Evolutionary conservation across 2,797 vertebrate genomes (phyloP).

Genomic region (Girardinus metallicus): DNA sequence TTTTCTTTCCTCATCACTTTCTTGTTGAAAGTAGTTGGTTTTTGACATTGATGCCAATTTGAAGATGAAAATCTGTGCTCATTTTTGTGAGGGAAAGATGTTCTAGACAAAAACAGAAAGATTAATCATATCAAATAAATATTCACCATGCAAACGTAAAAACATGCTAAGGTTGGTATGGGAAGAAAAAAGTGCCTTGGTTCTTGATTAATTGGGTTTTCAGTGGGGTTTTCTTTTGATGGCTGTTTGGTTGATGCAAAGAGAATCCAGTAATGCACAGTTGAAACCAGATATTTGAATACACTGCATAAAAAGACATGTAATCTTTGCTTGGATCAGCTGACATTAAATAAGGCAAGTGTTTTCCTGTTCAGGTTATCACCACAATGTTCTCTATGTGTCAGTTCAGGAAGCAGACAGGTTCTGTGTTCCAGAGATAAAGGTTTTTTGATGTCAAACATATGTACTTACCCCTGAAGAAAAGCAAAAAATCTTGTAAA

Average conservation of each 20-base stretch:
- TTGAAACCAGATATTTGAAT: not conserved
- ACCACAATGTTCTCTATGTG: not conserved
- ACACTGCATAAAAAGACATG: not conserved
- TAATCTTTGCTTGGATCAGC: not conserved
- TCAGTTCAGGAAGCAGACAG: not conserved
- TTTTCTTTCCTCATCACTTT: not conserved
- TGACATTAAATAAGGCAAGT: not conserved
- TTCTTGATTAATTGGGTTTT: not conserved
- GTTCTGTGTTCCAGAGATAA: not conserved
- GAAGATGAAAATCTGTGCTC: not conserved
- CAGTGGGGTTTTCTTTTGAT: not conserved
- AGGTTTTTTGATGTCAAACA: not conserved
- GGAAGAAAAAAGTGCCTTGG: not conserved
- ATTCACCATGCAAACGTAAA: not conserved
- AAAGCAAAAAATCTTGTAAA: not conserved
- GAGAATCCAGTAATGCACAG: not conserved
- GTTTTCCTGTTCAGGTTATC: not conserved
- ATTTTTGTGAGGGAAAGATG: not conserved
- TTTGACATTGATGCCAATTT: slow-evolving; percentile 15
- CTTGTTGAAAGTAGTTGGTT: slow-evolving; percentile 10
- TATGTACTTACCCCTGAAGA: not conserved
- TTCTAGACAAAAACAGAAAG: not conserved
- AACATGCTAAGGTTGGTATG: not conserved
- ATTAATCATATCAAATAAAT: not conserved
- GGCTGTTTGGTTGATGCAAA: not conserved